Conservation (phyloP, 2,113 vertebrate genomes). For the Tachysurus fulvidraco region DNA sequence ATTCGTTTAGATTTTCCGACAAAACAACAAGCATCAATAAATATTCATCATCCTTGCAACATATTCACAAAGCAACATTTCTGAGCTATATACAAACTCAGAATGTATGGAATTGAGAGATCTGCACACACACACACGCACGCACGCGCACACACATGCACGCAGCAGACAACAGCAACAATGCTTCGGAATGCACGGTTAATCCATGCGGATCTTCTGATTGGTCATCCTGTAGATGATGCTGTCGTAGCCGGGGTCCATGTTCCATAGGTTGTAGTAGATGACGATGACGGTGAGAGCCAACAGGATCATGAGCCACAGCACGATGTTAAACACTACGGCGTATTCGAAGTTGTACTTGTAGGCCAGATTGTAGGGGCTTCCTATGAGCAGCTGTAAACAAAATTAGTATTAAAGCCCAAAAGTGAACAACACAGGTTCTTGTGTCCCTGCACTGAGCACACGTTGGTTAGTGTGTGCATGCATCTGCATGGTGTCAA, state of each 20-base stretch:
- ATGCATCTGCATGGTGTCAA: background rate
- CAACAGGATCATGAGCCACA: conserved; percentile 93
- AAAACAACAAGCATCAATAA: conserved; percentile 45
- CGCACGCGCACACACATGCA: too few species aligned
- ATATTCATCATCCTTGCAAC: conserved; percentile 21
- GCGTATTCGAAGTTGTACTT: conserved; percentile 90
- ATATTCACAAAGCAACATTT: background rate
- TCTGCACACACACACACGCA: background rate
- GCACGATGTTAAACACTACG: conserved; percentile 93
- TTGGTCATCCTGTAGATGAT: conserved; percentile 99
- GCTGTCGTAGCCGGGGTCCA: conserved; percentile 98
- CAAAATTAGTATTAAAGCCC: background rate
- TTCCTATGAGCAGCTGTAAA: conserved; percentile 45
- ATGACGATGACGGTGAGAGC: conserved; percentile 86
- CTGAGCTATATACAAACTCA: conserved; percentile 2
- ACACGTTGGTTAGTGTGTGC: background rate
- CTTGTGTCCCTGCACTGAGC: background rate
- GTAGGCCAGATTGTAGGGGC: conserved; percentile 90
- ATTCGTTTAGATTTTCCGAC: background rate
- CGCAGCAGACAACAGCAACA: background rate
- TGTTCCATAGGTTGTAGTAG: conserved; percentile 97
- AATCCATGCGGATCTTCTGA: conserved; percentile 98
- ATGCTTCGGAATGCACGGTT: background rate
- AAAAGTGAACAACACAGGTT: background rate
- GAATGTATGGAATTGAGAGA: background rate